Evolutionary conservation across 2,888 invertebrate genomes (phyloP).

Genomic region (Carterocephalus palaemon): DNA sequence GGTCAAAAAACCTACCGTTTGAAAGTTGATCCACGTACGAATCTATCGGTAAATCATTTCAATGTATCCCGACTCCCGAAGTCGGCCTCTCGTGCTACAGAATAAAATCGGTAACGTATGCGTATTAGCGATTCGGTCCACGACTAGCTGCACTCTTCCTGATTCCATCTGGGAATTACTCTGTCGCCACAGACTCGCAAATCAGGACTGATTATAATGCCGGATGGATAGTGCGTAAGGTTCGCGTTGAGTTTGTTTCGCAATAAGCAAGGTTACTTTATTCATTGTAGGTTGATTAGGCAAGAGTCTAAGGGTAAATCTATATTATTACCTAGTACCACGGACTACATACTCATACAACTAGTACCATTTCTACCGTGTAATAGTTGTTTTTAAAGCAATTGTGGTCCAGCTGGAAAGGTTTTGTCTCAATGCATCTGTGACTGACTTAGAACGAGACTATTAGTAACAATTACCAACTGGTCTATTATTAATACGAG

Average conservation of each 20-base stretch:
- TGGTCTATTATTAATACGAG: too few species aligned
- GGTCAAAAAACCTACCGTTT: too few species aligned
- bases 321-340: too few species aligned
- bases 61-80: slow-evolving; percentile 21
- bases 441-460: too few species aligned
- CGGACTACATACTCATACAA: too few species aligned
- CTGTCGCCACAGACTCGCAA: slow-evolving; percentile 71
- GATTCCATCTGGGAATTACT: slow-evolving; percentile 77
- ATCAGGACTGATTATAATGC: slow-evolving; percentile 66
- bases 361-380: too few species aligned
- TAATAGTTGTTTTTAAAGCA: too few species aligned
- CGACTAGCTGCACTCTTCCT: slow-evolving; percentile 69
- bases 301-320: too few species aligned
- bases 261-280: slow-evolving; percentile 1
- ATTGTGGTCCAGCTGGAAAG: too few species aligned
- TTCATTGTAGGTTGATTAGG: neutral
- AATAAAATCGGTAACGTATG: slow-evolving; percentile 67
- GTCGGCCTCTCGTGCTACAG: slow-evolving; percentile 27
- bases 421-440: too few species aligned
- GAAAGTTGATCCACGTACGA: slow-evolving; percentile 11
- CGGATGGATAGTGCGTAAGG: slow-evolving; percentile 24
- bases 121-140: slow-evolving; percentile 72
- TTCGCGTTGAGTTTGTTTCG: slow-evolving; percentile 20
- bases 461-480: too few species aligned
- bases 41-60: slow-evolving; percentile 20